Evolutionary conservation across 2,797 vertebrate genomes (phyloP).

Genomic region (Uromys caudimaculatus): DNA sequence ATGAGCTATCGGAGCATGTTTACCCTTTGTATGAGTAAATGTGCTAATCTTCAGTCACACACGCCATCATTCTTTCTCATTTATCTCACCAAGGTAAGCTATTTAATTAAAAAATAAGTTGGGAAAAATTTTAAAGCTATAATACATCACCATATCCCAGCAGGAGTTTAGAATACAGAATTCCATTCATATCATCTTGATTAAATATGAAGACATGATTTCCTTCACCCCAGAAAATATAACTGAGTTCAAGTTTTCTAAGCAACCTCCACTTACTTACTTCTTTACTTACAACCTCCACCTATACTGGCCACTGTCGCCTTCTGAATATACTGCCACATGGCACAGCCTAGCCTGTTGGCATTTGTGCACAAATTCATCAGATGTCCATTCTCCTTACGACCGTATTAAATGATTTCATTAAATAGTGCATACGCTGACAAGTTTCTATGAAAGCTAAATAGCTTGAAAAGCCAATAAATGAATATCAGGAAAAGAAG

Average conservation of each 20-base stretch:
- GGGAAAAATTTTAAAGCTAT: constrained; percentile 5
- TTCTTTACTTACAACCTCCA: background rate
- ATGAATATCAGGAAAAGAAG: background rate
- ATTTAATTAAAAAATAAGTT: constrained; percentile 38
- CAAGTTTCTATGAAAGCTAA: constrained; percentile 38
- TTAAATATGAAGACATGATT: background rate
- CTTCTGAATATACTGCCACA: background rate
- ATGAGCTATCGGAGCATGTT: background rate
- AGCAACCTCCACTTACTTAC: background rate
- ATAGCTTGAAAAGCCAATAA: constrained; percentile 28
- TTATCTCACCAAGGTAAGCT: background rate
- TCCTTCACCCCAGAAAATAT: constrained; percentile 1
- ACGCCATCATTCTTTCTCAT: background rate
- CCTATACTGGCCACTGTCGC: background rate
- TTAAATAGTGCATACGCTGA: background rate
- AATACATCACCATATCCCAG: background rate
- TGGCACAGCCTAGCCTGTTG: background rate
- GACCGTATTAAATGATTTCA: background rate
- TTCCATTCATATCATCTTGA: background rate
- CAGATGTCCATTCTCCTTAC: background rate
- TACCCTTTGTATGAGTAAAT: background rate
- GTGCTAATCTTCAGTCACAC: background rate
- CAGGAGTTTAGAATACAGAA: constrained; percentile 21
- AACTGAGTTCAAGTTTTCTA: background rate
- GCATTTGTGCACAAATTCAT: background rate